Evolutionary conservation across 2,888 invertebrate species (phyloP).

Genomic region (Eilema caniola): DNA sequence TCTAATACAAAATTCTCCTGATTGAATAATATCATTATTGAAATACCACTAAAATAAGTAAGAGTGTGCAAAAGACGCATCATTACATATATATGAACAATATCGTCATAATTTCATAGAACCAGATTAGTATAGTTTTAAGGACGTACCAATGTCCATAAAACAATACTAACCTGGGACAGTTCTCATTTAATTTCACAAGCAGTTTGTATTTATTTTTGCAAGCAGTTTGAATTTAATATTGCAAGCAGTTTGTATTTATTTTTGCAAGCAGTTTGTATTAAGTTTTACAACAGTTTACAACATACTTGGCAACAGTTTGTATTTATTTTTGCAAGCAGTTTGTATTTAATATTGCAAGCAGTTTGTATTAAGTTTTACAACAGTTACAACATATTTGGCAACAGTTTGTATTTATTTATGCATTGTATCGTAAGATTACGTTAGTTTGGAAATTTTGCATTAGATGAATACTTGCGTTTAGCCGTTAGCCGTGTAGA

Average conservation of each 20-base stretch:
- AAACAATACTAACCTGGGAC: neutral
- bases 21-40: neutral
- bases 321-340: too few relatives aligned
- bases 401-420: neutral
- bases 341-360: too few relatives aligned
- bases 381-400: too few relatives aligned
- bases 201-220: too few relatives aligned
- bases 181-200: neutral
- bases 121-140: too few relatives aligned
- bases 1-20: conserved; percentile 10
- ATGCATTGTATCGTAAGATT: neutral
- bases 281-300: neutral
- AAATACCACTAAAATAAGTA: neutral
- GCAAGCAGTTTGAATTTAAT: too few relatives aligned
- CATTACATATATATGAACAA: too few relatives aligned
- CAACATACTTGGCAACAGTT: too few relatives aligned
- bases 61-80: neutral
- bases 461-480: neutral
- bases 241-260: too few relatives aligned
- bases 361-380: too few relatives aligned
- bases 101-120: too few relatives aligned
- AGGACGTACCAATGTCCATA: too few relatives aligned
- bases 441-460: conserved; percentile 5
- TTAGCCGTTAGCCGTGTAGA: conserved; percentile 24
- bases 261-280: neutral